Evolutionary conservation across 2,888 invertebrate genomes (phyloP), one percentile per base, ranked within the genome.

Genomic region (Carterocephalus palaemon): DNA sequence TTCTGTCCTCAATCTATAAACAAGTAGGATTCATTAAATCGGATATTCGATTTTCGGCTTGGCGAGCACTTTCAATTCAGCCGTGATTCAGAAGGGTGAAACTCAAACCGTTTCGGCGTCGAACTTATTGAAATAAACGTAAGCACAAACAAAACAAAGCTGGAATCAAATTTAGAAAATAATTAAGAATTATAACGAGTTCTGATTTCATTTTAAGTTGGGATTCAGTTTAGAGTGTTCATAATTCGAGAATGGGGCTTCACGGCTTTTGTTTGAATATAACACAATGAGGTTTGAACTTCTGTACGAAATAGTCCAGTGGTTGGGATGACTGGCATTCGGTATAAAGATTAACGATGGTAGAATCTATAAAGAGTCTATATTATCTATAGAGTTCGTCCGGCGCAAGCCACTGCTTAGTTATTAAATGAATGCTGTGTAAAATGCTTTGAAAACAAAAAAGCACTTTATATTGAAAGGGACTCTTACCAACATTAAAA

Each of bases 101-200:
- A 42, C 42, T 33, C 40, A 6, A 28, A 13, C 13, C 22, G 7
- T 22, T 33, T 19, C 20, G 28, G 33, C 42, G 28, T 20, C 17
- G 23, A 10, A 16, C 13, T 22, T 28, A 42, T 34, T 34, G 42
- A 42, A 42, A 42, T 42, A 46, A 51, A 36, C 36, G 39, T 26
- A 23, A 28, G 39, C 32, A 39, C 38, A 46, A 47, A 47, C 47
- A 43, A 49, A 49, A 43, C 40, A 29, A 26, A 23, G 13, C 42
- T 45, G 34, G 45, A 39, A 32, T 36, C 40, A 48, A 57, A 55
- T 54, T 47, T 45, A 36, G 50, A 51, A 59, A 56, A 60, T 57
- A 62, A 62, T 60, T 59, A 60, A 56, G 49, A 47, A 50, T 49
- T 51, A 46, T 53, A 59, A 62, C 52, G 55, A 56, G 58, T 53